phyloP scores from a whole-genome alignment of 2,113 vertebrate genomes.

The Gracilinanus agilis region DNA sequence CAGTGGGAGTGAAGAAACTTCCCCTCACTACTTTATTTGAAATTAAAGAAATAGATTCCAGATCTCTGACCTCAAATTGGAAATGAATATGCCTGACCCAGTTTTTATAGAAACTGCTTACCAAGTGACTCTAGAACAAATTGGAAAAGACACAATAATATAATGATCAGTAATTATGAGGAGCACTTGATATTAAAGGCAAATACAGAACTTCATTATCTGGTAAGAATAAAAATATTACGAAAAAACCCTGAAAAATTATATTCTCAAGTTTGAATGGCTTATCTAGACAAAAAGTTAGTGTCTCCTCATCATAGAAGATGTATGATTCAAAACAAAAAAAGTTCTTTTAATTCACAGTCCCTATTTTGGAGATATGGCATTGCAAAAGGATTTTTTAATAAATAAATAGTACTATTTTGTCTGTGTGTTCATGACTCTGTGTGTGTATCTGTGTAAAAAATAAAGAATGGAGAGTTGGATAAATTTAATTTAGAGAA shows the following conservation, averaged over 20 bases:
- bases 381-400: neutral
- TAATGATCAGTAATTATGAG: constrained; percentile 21
- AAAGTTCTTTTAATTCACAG: constrained; percentile 29
- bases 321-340: constrained; percentile 6
- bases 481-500: neutral
- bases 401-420: neutral
- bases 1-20: constrained; percentile 14
- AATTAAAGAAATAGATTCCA: constrained; percentile 30
- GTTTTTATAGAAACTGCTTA: constrained; percentile 7
- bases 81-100: neutral
- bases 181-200: neutral
- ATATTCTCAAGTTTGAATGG: neutral
- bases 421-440: neutral
- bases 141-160: neutral
- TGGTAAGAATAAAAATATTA: neutral
- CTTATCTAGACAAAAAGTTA: constrained; percentile 26
- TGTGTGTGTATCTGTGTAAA: neutral
- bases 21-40: neutral
- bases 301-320: neutral
- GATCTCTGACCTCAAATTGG: neutral
- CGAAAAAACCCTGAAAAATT: neutral
- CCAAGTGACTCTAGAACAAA: neutral
- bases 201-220: neutral
- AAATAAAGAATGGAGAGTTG: neutral
- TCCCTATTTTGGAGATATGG: constrained; percentile 6